These are phyloP conservation scores for Opisthograptis luteolata DNA, from an alignment of 2,888 invertebrate species.

Conservation along the genomic window DNA sequence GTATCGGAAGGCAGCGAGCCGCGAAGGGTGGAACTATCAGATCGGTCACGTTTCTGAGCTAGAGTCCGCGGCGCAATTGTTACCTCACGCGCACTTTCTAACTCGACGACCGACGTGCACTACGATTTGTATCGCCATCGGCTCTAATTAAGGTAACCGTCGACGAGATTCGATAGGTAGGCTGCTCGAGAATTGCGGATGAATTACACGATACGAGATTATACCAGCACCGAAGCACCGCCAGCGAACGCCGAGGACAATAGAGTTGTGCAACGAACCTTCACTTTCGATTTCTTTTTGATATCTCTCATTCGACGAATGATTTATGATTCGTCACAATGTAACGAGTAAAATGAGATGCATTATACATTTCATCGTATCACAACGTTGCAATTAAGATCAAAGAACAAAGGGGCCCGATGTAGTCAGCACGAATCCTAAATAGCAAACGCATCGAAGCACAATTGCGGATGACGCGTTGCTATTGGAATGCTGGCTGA, in stretches of 20 bases:
- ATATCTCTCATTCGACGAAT: slow-evolving; percentile 52
- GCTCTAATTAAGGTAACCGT: slow-evolving; percentile 68
- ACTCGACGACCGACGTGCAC: slow-evolving; percentile 58
- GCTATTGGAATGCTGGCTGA: slow-evolving; percentile 74
- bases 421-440: slow-evolving; percentile 55
- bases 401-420: slow-evolving; percentile 53
- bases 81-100: slow-evolving; percentile 76
- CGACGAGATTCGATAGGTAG: slow-evolving; percentile 46
- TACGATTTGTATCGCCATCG: slow-evolving; percentile 70
- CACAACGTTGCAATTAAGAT: slow-evolving; percentile 49
- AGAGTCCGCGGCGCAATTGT: slow-evolving; percentile 59
- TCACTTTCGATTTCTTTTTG: slow-evolving; percentile 66
- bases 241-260: slow-evolving; percentile 59
- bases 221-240: slow-evolving; percentile 30
- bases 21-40: slow-evolving; percentile 52
- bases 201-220: slow-evolving; percentile 55
- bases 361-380: slow-evolving; percentile 43
- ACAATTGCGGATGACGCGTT: slow-evolving; percentile 70
- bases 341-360: slow-evolving; percentile 45
- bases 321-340: slow-evolving; percentile 44
- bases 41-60: slow-evolving; percentile 61
- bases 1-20: slow-evolving; percentile 38
- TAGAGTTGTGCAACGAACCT: slow-evolving; percentile 63
- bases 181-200: slow-evolving; percentile 51
- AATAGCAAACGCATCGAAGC: slow-evolving; percentile 62